Evolutionary conservation across 1,140 invertebrate species (phyloP).

Genomic region (Solen grandis): DNA sequence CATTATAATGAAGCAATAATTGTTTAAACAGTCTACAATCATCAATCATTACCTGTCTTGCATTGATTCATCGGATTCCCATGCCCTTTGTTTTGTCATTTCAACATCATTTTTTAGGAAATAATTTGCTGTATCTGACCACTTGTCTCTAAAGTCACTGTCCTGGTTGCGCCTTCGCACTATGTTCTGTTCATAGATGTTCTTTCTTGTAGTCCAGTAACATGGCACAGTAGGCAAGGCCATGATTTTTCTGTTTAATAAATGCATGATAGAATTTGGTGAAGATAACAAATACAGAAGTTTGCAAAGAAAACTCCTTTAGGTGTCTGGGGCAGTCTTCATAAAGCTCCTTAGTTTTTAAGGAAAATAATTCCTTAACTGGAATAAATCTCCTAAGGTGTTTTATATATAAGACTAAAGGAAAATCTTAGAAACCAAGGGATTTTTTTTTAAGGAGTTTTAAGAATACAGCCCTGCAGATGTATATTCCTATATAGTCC

Average conservation of each 20-base stretch:
- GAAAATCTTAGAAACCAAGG: too few species aligned
- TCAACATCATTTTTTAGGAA: slow-evolving; percentile 62
- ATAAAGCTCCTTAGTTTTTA: too few species aligned
- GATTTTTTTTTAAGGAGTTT: too few species aligned
- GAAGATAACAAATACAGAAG: neutral
- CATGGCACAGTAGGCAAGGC: slow-evolving; percentile 74
- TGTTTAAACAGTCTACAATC: too few species aligned
- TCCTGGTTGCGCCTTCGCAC: slow-evolving; percentile 72
- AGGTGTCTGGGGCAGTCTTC: too few species aligned
- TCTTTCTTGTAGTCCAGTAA: slow-evolving; percentile 76
- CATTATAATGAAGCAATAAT: too few species aligned
- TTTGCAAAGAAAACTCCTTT: too few species aligned
- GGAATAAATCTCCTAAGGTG: too few species aligned
- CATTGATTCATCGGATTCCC: slow-evolving; percentile 71
- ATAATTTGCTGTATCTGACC: slow-evolving; percentile 67
- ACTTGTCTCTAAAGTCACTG: slow-evolving; percentile 72
- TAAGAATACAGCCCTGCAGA: too few species aligned
- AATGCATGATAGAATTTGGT: neutral
- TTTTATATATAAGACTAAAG: too few species aligned
- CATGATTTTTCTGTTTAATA: slow-evolving; percentile 63
- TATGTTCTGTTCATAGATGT: slow-evolving; percentile 77
- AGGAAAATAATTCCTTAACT: too few species aligned
- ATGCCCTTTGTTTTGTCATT: slow-evolving; percentile 71
- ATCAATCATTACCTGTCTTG: slow-evolving; percentile 68
- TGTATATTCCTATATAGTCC: too few species aligned